Evolutionary conservation across 92 coral and sea anemone genomes (phyloP), one percentile per base, ranked within the genome.

Genomic region (Ricordea florida): DNA sequence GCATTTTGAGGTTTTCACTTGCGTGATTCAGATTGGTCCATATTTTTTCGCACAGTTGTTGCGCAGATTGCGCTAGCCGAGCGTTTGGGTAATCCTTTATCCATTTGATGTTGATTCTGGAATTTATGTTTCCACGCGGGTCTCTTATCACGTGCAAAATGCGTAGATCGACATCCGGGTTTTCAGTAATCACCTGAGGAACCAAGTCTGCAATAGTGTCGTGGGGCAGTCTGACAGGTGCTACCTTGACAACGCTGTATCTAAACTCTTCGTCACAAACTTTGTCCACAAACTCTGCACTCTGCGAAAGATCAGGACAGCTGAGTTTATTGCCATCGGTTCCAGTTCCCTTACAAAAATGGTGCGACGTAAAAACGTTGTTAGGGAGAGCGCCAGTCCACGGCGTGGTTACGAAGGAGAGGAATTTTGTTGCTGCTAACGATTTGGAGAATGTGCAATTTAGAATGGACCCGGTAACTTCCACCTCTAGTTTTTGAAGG

Each of bases 201-300:
- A 83, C 38, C 1, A 83, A 34, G 38, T 55, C 27, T 7, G 89
- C 55, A 23, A 83, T 27, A 31, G 58, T 66, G 21, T 58, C 14
- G 5, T 16, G 8, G 4, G 89, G 89, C 14, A 72, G 66, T 21
- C 84, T 57, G 5, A 57, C 21, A 2, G 84, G 67, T 9, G 79
- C 64, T 11, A 76, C 49, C 41, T 83, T 83, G 27, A 78, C 80
- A 31, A 83, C 88, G 49, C 88, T 83, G 60, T 83, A 69, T 7
- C 49, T 83, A 25, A 63, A 83, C 46, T 53, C 32, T 21, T 29
- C 29, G 13, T 11, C 15, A 66, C 88, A 83, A 61, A 83, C 65
- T 3, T 48, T 6, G 43, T 76, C 88, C 45, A 70, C 57, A 8
- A 44, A 69, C n/a, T 6, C 34, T 22, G 88, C 56, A 17, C 58